Evolutionary conservation across 2,113 vertebrate genomes (phyloP).

Genomic region (Zootoca vivipara): DNA sequence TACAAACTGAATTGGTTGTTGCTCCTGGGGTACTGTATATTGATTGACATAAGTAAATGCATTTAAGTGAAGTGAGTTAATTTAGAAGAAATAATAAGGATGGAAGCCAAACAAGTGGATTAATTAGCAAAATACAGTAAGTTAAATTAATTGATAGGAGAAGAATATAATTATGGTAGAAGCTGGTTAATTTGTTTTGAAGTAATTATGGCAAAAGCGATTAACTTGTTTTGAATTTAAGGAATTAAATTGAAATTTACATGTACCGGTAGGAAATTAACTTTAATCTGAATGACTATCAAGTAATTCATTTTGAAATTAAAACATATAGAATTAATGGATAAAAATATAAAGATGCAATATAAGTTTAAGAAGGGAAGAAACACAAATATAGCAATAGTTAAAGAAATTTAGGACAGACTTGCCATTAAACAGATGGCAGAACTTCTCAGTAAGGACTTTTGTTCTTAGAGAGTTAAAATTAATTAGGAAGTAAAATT

Average conservation of each 20-base stretch:
- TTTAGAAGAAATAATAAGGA: background rate
- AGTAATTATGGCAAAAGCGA: background rate
- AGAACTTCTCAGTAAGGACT: background rate
- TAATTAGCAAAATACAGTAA: constrained; percentile 2
- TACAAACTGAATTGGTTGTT: background rate
- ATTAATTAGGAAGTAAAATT: background rate
- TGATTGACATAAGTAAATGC: background rate
- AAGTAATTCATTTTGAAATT: background rate
- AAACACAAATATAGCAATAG: background rate
- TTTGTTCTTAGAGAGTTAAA: background rate
- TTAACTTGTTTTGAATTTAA: constrained; percentile 6
- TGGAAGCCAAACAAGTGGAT: background rate
- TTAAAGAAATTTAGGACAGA: background rate
- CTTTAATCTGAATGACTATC: background rate
- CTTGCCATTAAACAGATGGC: background rate
- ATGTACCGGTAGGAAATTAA: constrained; percentile 6
- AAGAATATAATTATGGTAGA: constrained; percentile 5
- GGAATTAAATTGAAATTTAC: background rate
- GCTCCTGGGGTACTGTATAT: background rate
- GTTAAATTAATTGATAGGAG: background rate
- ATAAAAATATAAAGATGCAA: background rate
- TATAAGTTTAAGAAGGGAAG: background rate
- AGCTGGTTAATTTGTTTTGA: constrained; percentile 6
- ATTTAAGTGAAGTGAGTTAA: constrained; percentile 9
- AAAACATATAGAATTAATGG: background rate